phyloP scores from a whole-genome alignment of 2,113 vertebrate genomes.

The Lophius piscatorius region DNA sequence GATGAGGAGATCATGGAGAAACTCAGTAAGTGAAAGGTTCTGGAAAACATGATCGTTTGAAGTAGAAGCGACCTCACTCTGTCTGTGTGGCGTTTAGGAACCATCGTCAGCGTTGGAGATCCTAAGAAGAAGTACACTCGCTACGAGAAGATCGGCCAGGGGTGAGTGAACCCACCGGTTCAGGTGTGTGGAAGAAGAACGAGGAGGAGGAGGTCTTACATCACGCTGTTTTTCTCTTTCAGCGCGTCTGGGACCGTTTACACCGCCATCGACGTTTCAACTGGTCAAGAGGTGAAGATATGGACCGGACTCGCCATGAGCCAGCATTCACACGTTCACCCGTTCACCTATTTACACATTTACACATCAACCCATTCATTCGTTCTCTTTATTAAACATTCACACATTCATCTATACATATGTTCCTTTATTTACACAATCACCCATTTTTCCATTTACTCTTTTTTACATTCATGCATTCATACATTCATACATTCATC shows the following conservation, averaged over 20 bases:
- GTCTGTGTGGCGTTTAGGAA: constrained; percentile 75
- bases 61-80: background rate
- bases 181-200: background rate
- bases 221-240: constrained; percentile 26
- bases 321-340: too few species aligned
- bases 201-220: too few species aligned
- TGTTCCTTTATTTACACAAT: too few species aligned
- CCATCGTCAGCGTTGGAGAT: constrained; percentile 95
- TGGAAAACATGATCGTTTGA: background rate
- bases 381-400: too few species aligned
- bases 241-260: constrained; percentile 98
- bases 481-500: too few species aligned
- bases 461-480: too few species aligned
- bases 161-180: constrained; percentile 81
- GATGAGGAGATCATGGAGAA: constrained; percentile 99
- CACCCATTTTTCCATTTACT: too few species aligned
- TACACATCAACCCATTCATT: too few species aligned
- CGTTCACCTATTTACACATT: too few species aligned
- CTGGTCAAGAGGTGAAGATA: constrained; percentile 92
- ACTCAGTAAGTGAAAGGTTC: constrained; percentile 83
- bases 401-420: too few species aligned
- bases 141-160: constrained; percentile 98
- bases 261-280: constrained; percentile 95
- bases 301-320: too few species aligned
- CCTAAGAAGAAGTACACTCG: constrained; percentile 97